A percentile compares a stretch with the other conserved stretches of the same genome.
Evolutionary conservation across 2,888 invertebrate species (phyloP).

Genomic region (Cephus pygmeus): DNA sequence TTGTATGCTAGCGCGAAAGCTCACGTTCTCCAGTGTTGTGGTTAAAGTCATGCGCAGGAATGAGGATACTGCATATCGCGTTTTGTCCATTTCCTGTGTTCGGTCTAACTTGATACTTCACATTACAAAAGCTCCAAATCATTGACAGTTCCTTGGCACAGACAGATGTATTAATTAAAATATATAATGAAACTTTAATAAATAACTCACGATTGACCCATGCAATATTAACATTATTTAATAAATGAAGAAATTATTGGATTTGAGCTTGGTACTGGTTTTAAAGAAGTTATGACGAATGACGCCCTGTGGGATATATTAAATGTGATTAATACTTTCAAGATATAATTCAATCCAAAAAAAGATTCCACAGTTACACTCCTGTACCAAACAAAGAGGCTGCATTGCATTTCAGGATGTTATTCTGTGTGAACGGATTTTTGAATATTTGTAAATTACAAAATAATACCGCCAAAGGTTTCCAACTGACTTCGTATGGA

Average conservation of each 20-base stretch:
- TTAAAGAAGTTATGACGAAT: background rate
- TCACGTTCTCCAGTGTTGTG: constrained; percentile 1
- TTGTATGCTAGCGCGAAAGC: background rate
- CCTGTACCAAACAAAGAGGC: background rate
- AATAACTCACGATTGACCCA: background rate
- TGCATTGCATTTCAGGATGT: background rate
- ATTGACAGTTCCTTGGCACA: background rate
- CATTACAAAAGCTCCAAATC: background rate
- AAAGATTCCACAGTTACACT: background rate
- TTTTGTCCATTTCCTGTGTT: background rate
- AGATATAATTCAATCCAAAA: background rate
- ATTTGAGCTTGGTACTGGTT: background rate
- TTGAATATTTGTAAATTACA: background rate
- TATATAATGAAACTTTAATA: background rate
- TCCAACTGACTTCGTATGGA: background rate
- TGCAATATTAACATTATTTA: background rate
- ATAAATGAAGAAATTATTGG: background rate
- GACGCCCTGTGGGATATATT: background rate
- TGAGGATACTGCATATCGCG: background rate
- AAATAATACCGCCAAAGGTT: background rate
- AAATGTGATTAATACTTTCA: background rate
- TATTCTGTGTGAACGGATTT: background rate
- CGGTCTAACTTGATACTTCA: background rate
- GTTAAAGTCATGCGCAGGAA: constrained; percentile 4
- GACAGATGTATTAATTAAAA: background rate